Conservation (phyloP, 2,888 invertebrate genomes). For the Deilephila porcellus region DNA sequence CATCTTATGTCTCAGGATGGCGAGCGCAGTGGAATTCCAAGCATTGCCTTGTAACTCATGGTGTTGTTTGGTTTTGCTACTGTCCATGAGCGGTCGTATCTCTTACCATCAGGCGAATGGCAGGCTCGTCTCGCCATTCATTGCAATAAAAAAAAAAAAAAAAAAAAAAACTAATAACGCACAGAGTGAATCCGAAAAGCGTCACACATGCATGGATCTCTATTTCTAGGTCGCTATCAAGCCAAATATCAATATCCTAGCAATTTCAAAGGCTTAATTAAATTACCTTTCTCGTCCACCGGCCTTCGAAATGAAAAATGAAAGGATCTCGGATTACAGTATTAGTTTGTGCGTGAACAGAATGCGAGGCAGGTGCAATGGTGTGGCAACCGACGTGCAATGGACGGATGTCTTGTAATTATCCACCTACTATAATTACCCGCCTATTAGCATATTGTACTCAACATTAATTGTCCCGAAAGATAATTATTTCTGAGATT, state of each 20-base stretch:
- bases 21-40: too few species aligned
- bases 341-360: constrained; percentile 19
- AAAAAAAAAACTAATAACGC: too few species aligned
- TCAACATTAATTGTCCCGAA: neutral
- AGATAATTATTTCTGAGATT: neutral
- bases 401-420: constrained; percentile 33
- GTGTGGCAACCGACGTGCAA: constrained; percentile 36
- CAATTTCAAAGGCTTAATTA: neutral
- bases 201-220: too few species aligned
- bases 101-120: too few species aligned
- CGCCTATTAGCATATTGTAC: neutral
- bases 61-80: too few species aligned
- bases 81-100: too few species aligned
- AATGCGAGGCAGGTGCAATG: constrained; percentile 27
- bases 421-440: constrained; percentile 7
- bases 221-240: too few species aligned
- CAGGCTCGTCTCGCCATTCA: too few species aligned
- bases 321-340: constrained; percentile 7
- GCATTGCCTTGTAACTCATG: too few species aligned
- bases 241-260: neutral
- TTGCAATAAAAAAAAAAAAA: too few species aligned
- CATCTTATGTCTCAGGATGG: too few species aligned
- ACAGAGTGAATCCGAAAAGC: too few species aligned
- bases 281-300: neutral
- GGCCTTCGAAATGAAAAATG: neutral